phyloP scores from a whole-genome alignment of 2,888 invertebrate genomes.

The Trissolcus brochymenae region DNA sequence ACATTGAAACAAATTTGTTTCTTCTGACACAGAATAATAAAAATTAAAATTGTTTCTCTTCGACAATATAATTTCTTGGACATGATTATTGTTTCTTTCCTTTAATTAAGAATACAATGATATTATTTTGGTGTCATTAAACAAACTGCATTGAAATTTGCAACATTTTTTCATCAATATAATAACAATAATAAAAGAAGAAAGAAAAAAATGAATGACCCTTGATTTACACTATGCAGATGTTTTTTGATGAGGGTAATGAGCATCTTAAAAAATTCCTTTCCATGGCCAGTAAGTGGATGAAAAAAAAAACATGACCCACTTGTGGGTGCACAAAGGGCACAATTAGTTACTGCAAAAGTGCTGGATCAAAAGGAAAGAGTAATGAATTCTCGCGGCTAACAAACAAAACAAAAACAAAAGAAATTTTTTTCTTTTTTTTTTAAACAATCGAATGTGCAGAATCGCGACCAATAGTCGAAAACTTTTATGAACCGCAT shows the following conservation, averaged over 20 bases:
- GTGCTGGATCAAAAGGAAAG: slow-evolving; percentile 4
- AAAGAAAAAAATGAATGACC: background rate
- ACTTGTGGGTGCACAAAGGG: slow-evolving; percentile 20
- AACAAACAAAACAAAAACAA: background rate
- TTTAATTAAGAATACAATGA: no score
- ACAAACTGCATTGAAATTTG: background rate
- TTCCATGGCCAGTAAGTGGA: background rate
- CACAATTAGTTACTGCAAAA: slow-evolving; percentile 23
- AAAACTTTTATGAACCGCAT: background rate
- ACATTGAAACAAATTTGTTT: slow-evolving; percentile 3
- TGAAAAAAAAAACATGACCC: slow-evolving; percentile 22
- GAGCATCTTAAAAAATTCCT: slow-evolving; percentile 19
- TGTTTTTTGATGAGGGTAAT: slow-evolving; percentile 8
- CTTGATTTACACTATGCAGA: background rate
- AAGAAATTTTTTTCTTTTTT: background rate
- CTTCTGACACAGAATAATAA: no score
- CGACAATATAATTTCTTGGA: no score
- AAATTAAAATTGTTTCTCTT: no score
- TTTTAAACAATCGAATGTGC: background rate
- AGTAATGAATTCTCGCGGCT: background rate
- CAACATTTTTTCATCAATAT: background rate
- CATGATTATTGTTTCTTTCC: no score
- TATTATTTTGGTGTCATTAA: no score
- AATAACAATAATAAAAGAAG: background rate
- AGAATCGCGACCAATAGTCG: background rate